Percentiles rank a stretch among this genome's conserved stretches.
These are phyloP conservation scores for Tursiops truncatus DNA, from an alignment of 2,113 vertebrate species.

Conservation along the genomic window DNA sequence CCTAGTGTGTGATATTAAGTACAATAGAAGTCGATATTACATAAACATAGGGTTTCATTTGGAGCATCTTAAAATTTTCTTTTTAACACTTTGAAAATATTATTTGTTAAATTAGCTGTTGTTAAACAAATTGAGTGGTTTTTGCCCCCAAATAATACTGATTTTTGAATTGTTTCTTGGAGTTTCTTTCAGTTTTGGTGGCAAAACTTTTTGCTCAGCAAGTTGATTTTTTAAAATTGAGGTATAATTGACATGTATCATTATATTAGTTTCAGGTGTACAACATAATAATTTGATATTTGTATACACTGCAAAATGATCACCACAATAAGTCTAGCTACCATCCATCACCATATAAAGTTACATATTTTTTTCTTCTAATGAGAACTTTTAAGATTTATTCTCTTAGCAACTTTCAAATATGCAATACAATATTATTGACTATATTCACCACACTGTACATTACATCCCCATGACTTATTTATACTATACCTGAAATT, in stretches of 20 bases:
- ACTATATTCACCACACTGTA: background rate
- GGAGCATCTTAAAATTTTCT: background rate
- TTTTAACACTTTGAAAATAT: conserved; percentile 14
- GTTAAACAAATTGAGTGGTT: background rate
- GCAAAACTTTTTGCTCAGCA: conserved; percentile 26
- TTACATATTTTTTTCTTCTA: background rate
- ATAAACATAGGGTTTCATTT: background rate
- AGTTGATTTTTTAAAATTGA: background rate
- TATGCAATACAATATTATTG: background rate
- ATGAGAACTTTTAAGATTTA: background rate
- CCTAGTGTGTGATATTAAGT: background rate
- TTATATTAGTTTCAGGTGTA: background rate
- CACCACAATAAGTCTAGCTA: background rate
- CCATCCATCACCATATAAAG: background rate
- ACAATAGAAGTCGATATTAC: background rate
- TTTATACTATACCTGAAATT: background rate
- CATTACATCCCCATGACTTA: background rate
- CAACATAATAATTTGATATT: background rate
- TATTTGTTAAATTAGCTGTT: background rate
- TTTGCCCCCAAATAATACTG: background rate
- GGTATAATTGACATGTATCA: background rate
- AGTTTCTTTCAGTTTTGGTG: conserved; percentile 9
- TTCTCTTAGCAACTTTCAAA: background rate
- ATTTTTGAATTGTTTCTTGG: conserved; percentile 31
- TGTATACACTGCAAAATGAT: background rate